Evolutionary conservation across 2,113 vertebrate species (phyloP).

Genomic region (Forbesichthys agassizii): DNA sequence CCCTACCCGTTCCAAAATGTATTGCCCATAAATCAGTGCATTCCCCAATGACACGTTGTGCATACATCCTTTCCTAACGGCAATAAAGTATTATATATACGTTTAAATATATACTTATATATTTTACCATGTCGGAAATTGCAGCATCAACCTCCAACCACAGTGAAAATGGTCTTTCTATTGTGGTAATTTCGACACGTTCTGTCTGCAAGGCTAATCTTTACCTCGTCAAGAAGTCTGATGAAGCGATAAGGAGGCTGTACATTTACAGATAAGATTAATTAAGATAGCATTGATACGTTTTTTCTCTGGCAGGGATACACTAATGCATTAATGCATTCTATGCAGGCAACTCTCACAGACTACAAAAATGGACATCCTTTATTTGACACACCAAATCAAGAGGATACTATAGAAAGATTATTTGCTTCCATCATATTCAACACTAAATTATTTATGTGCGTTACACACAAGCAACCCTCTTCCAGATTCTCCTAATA

Average conservation of each 20-base stretch:
- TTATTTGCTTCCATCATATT: neutral
- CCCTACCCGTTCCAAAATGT: conserved; percentile 61
- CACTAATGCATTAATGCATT: conserved; percentile 1
- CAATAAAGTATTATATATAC: conserved; percentile 10
- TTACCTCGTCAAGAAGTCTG: conserved; percentile 38
- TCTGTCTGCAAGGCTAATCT: conserved; percentile 63
- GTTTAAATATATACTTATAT: too few species aligned
- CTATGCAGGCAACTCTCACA: too few species aligned
- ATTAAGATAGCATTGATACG: conserved; percentile 61
- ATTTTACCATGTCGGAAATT: too few species aligned
- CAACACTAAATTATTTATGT: too few species aligned
- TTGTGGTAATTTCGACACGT: conserved; percentile 61
- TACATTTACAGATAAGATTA: conserved; percentile 54
- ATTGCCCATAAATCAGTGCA: conserved; percentile 65
- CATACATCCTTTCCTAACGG: conserved; percentile 59
- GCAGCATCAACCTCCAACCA: too few species aligned
- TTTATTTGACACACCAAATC: too few species aligned
- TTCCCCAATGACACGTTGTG: conserved; percentile 68
- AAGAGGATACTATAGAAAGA: too few species aligned
- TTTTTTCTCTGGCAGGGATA: conserved; percentile 36
- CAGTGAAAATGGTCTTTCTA: conserved; percentile 17
- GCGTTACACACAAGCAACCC: too few species aligned
- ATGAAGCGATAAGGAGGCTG: conserved; percentile 39
- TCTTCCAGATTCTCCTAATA: neutral
- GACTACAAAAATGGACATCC: too few species aligned